Evolutionary conservation across 2,113 vertebrate species (phyloP), one percentile per base, ranked within the genome.

Genomic region (Steatornis caripensis): DNA sequence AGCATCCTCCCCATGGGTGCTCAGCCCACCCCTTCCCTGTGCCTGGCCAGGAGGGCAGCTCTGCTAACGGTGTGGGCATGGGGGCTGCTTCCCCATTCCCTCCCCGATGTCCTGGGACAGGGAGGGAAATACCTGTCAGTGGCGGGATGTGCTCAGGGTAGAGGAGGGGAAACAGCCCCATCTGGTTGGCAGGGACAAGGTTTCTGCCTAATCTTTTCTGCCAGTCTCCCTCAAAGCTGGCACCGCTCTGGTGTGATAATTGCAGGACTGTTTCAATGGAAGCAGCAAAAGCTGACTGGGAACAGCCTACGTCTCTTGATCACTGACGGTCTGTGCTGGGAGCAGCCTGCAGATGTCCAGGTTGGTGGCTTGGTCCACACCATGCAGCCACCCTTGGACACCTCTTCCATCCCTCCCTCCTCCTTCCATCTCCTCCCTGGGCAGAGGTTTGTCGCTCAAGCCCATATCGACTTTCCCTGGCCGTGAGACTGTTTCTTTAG

Each of bases 271-370:
- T 64, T 80, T 71, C 60, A 36, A n/a, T 61, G 66, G 57, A 53
- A 90, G 53, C 27, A 24, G 43, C 43, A 58, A 81, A 82, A 71
- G 51, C 69, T 77, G 30, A 2, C 0, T 75, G 65, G 61, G 70
- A 93, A 53, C 30, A 87, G 61, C 61, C 16, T 10, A 5, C 16
- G 39, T 55, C 46, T 62, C 74, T 39, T 43, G 48, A 17, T 69
- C 0, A 0, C 66, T 91, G 68, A 20, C 4, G 1, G 34, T 36
- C 51, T 18, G 0, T 23, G n/a, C 15, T 0, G 1, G 54, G 84
- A 93, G 54, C 64, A 91, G 80, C 79, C 64, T 87, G 68, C 61
- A 76, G 39, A 93, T n/a, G 84, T 84, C 89, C 60, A 60, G 80
- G 78, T 74, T 55, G 76, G 37, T 9, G 1, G 39, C 62, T 81